phyloP scores from a whole-genome alignment of 2,888 invertebrate genomes.

The Neelides folsomi region DNA sequence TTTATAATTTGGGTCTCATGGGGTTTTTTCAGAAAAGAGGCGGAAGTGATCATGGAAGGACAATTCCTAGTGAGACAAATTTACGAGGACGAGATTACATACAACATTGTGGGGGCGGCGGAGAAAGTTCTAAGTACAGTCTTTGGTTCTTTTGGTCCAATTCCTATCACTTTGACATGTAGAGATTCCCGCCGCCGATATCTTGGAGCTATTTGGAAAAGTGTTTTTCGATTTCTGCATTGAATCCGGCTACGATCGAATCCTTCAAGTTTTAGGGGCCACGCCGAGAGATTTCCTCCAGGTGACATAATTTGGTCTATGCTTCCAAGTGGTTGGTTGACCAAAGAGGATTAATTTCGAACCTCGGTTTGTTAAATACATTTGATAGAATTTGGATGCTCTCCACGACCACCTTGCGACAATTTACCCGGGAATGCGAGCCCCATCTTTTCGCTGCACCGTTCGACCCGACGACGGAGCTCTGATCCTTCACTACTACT shows the following conservation, averaged over 20 bases:
- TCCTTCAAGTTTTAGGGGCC: slow-evolving; percentile 82
- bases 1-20: no score
- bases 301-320: slow-evolving; percentile 41
- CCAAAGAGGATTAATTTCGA: no score
- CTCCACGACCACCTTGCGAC: slow-evolving; percentile 89
- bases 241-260: slow-evolving; percentile 93
- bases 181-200: slow-evolving; percentile 82
- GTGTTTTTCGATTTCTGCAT: slow-evolving; percentile 94
- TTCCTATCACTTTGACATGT: no score
- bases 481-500: slow-evolving; percentile 85
- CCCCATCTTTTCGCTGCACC: slow-evolving; percentile 90
- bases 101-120: slow-evolving; percentile 81
- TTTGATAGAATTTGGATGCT: slow-evolving; percentile 92
- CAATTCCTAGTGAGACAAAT: slow-evolving; percentile 87
- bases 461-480: slow-evolving; percentile 78
- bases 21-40: slow-evolving; percentile 90
- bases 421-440: slow-evolving; percentile 84
- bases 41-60: slow-evolving; percentile 85
- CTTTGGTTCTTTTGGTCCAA: not conserved
- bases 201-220: slow-evolving; percentile 79
- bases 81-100: slow-evolving; percentile 89
- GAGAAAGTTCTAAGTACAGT: slow-evolving; percentile 76
- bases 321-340: no score
- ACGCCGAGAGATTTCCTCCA: slow-evolving; percentile 89
- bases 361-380: no score